These are phyloP conservation scores for Aurelia coerulea DNA, from an alignment of 30 jellyfish, hydroid and myxozoan species.

Conservation along the genomic window DNA sequence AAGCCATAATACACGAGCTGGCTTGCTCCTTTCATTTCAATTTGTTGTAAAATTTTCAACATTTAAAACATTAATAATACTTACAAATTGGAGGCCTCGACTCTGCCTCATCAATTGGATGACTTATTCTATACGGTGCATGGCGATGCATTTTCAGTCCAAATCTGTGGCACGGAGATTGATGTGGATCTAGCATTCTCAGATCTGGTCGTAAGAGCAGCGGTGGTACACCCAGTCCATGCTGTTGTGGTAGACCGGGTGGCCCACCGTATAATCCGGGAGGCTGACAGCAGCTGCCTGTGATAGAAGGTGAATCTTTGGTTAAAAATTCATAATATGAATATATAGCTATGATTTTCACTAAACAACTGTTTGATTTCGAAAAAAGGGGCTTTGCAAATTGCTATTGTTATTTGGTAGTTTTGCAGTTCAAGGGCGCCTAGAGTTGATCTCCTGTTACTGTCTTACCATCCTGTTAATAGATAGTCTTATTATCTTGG, in stretches of 20 bases:
- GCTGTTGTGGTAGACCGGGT: slow-evolving; percentile 54
- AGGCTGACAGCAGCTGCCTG: slow-evolving; percentile 90
- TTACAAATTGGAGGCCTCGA: slow-evolving; percentile 57
- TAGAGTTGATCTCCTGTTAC: too few species aligned
- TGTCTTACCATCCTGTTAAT: too few species aligned
- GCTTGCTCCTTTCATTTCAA: too few species aligned
- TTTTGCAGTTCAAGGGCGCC: too few species aligned
- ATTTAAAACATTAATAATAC: slow-evolving; percentile 4
- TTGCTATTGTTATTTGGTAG: too few species aligned
- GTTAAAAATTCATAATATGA: background rate
- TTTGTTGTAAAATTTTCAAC: too few species aligned
- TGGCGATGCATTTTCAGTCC: slow-evolving; percentile 71
- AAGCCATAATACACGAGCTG: too few species aligned
- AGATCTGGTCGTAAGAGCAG: slow-evolving; percentile 68
- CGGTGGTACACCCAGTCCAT: slow-evolving; percentile 57
- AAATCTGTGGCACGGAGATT: slow-evolving; percentile 65
- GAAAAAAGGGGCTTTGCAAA: too few species aligned
- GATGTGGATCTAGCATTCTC: slow-evolving; percentile 76
- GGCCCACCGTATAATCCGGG: slow-evolving; percentile 68
- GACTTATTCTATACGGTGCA: slow-evolving; percentile 64
- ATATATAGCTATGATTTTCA: too few species aligned
- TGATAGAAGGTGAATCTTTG: background rate
- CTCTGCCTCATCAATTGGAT: slow-evolving; percentile 60
- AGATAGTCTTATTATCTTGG: too few species aligned
- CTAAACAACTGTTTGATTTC: too few species aligned